Evolutionary conservation across 2,113 vertebrate species (phyloP).

Genomic region (Pseudorasbora parva): DNA sequence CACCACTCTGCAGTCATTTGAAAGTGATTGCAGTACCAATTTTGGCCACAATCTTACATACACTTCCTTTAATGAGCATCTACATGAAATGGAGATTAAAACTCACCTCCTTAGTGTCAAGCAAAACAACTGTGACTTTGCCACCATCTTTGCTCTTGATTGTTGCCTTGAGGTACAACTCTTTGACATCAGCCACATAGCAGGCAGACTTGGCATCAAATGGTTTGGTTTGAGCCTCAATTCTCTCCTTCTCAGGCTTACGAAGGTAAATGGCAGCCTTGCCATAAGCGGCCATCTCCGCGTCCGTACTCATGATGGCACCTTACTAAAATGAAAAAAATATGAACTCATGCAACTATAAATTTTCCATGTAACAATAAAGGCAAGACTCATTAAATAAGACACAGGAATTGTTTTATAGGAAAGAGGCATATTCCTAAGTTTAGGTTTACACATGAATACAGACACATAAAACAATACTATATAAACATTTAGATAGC

Average conservation of each 20-base stretch:
- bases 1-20: no score
- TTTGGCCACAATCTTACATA: no score
- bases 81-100: neutral
- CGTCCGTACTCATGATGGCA: slow-evolving; percentile 56
- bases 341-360: neutral
- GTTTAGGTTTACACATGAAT: no score
- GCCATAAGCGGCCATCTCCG: slow-evolving; percentile 55
- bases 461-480: no score
- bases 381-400: no score
- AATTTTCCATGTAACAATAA: neutral
- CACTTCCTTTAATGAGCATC: neutral
- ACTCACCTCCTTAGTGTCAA: slow-evolving; percentile 72
- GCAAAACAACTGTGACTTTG: slow-evolving; percentile 76
- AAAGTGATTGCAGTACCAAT: no score
- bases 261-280: slow-evolving; percentile 72
- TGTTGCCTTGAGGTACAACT: slow-evolving; percentile 77
- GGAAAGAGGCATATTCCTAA: no score
- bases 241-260: slow-evolving; percentile 79
- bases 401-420: no score
- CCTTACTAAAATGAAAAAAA: slow-evolving; percentile 1
- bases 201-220: slow-evolving; percentile 82
- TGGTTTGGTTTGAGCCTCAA: slow-evolving; percentile 78
- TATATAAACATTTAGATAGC: no score
- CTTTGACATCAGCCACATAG: slow-evolving; percentile 75
- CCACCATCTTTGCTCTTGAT: slow-evolving; percentile 76